Evolutionary conservation across 1,140 invertebrate genomes (phyloP).

Genomic region (Caenorhabditis tropicalis): DNA sequence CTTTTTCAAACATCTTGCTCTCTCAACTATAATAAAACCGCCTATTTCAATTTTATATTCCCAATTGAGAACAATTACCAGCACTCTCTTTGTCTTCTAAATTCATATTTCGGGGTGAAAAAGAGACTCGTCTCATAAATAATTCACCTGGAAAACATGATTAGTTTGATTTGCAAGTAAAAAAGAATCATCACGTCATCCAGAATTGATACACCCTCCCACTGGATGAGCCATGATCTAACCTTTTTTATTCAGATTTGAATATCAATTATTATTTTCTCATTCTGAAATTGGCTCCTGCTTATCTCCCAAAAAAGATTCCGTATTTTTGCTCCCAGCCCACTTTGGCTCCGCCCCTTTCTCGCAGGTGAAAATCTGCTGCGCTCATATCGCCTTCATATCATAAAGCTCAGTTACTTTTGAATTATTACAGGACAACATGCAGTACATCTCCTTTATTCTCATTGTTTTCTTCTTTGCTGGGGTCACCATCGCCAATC

Average conservation of each 20-base stretch:
- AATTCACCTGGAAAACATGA: slow-evolving; percentile 30
- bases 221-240: not conserved
- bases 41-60: not conserved
- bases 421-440: not conserved
- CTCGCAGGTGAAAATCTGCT: slow-evolving; percentile 5
- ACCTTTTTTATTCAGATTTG: not conserved
- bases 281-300: not conserved
- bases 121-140: not conserved
- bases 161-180: slow-evolving; percentile 6
- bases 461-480: slow-evolving; percentile 32
- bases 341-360: not conserved
- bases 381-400: not conserved
- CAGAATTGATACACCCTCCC: not conserved
- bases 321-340: slow-evolving; percentile 14
- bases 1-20: not conserved
- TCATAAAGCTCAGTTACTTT: not conserved
- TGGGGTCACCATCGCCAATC: slow-evolving; percentile 30
- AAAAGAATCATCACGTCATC: not conserved
- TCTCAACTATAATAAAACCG: not conserved
- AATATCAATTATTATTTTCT: not conserved
- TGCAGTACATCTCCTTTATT: not conserved
- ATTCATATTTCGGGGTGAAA: not conserved
- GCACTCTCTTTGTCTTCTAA: not conserved
- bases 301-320: not conserved
- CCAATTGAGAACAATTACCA: not conserved